Conservation (phyloP, 2,113 vertebrate genomes). For the Spermophilus dauricus region DNA sequence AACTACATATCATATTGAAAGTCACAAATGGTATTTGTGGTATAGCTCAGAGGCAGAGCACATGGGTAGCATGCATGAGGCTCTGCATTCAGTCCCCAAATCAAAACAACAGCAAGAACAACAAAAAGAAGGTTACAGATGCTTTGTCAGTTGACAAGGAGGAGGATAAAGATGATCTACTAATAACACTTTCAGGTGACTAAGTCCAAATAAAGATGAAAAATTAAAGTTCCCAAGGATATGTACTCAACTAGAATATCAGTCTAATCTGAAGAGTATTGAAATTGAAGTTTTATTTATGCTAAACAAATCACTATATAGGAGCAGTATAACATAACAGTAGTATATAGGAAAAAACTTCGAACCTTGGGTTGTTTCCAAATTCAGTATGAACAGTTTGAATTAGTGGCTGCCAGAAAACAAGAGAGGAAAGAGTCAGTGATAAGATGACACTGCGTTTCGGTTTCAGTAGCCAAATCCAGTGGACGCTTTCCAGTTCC, state of each 20-base stretch:
- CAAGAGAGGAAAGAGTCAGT: background rate
- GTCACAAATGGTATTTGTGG: background rate
- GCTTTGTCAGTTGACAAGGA: background rate
- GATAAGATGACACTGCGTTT: background rate
- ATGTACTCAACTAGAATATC: background rate
- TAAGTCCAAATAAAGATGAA: background rate
- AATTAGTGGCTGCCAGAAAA: background rate
- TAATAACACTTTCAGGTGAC: background rate
- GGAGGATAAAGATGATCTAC: background rate
- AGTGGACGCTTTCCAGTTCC: background rate
- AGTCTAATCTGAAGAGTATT: background rate
- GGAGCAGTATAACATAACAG: background rate
- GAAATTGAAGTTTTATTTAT: constrained; percentile 20
- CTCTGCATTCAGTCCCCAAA: background rate
- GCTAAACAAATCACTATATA: background rate
- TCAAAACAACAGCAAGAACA: background rate
- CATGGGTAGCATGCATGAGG: background rate
- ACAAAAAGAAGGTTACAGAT: background rate
- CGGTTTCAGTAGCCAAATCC: background rate
- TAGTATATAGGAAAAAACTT: background rate
- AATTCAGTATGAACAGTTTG: background rate
- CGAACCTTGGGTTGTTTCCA: background rate
- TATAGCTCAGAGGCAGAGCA: background rate
- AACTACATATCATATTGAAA: background rate
- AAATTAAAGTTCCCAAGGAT: background rate